Base-by-base conservation (phyloP, 2,113 vertebrate species). In the Strix uralensis region DNA sequence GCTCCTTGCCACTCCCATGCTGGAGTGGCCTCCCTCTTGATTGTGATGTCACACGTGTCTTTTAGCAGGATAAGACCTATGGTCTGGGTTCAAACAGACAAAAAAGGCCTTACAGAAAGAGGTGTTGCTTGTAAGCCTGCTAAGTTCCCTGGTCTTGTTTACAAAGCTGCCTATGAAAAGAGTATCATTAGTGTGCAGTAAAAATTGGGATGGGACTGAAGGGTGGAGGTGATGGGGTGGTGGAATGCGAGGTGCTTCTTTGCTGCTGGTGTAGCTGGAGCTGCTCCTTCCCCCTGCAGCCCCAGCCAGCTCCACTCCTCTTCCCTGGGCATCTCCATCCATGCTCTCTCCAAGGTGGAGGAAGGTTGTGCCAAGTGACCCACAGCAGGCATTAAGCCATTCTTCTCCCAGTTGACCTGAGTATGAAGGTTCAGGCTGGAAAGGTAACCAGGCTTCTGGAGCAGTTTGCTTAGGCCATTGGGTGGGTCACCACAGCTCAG, bases 101-200 rank as follows among this genome's bases (percentile, higher is more conserved):
- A 44, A 86, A 59, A 51, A 23, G 25, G 13, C 44, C 13, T 52
- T 47, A 27, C 3, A 7, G 82, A 70, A 85, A n/a, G 57, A 67
- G 2, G 2, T 55, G 29, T 49, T 81, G 6, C 14, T 81, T 78
- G 25, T 62, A 78, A 74, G 63, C 38, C 42, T 74, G 13, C 10
- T 23, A 2, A 38, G 9, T 71, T 81, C 42, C 55, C 32, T 55
- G 55, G 15, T 32, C 29, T 54, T 74, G 38, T 67, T 67, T 51
- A 63, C 61, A 63, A 59, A 87, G 27, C 19, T 62, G 30, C 10
- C 12, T 46, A 1, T 46, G 46, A 11, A 12, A 74, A 77, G 34
- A 46, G 29, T 19, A 40, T 12, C 0, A 0, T 84, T 78, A 61
- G 27, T 1, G 1, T 62, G 27, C 17, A 71, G 18, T 30, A 57